phyloP scores from a whole-genome alignment of 2,888 invertebrate species.

The Limenitis camilla region DNA sequence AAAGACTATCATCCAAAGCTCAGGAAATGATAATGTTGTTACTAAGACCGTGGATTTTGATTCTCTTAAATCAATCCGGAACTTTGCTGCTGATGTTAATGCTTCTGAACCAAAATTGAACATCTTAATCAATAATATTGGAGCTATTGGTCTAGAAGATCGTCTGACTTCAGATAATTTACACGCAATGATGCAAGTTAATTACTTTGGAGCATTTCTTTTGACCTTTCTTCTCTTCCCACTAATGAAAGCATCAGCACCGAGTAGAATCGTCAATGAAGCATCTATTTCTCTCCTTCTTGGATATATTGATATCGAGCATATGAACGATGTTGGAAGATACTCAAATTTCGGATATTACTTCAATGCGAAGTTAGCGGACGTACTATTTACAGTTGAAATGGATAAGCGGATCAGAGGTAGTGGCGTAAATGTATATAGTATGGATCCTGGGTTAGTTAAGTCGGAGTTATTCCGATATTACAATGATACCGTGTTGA shows the following conservation, averaged over 20 bases:
- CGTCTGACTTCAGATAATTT: constrained; percentile 75
- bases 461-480: constrained; percentile 85
- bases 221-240: constrained; percentile 51
- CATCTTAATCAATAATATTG: constrained; percentile 64
- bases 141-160: constrained; percentile 52
- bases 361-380: constrained; percentile 59
- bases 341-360: constrained; percentile 76
- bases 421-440: constrained; percentile 82
- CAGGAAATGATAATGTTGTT: constrained; percentile 38
- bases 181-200: constrained; percentile 76
- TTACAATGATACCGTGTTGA: constrained; percentile 31
- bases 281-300: constrained; percentile 77
- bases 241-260: constrained; percentile 42
- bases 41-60: constrained; percentile 63
- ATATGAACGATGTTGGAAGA: constrained; percentile 79
- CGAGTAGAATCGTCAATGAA: constrained; percentile 51
- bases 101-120: constrained; percentile 62
- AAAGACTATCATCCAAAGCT: constrained; percentile 32
- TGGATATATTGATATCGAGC: constrained; percentile 79
- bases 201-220: constrained; percentile 53
- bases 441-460: constrained; percentile 87
- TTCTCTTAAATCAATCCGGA: constrained; percentile 67
- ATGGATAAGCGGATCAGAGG: constrained; percentile 42
- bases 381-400: constrained; percentile 68
- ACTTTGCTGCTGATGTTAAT: constrained; percentile 73